A percentile compares a stretch with the other conserved stretches of the same genome.
These are phyloP conservation scores for Eristalinus aeneus DNA, from an alignment of 2,888 invertebrate genomes.

Conservation along the genomic window DNA sequence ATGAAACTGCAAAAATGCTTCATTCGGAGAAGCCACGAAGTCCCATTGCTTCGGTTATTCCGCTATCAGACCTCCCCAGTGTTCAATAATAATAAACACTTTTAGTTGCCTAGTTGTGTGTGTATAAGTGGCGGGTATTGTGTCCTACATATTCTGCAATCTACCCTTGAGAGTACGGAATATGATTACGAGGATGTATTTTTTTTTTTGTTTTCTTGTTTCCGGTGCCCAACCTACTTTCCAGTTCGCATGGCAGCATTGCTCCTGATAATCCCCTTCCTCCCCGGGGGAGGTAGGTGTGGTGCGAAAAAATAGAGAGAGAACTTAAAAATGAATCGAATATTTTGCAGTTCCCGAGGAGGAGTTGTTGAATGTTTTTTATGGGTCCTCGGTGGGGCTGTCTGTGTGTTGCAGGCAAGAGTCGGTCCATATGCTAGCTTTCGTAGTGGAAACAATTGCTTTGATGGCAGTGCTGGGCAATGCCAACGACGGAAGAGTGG, in stretches of 20 bases:
- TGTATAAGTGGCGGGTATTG: conserved; percentile 13
- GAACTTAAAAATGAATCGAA: conserved; percentile 64
- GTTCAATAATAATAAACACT: conserved; percentile 69
- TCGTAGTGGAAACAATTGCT: conserved; percentile 59
- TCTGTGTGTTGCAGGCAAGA: conserved; percentile 5
- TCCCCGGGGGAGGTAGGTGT: conserved; percentile 11
- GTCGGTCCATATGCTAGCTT: conserved; percentile 59
- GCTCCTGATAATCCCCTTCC: conserved; percentile 45
- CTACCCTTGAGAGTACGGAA: conserved; percentile 60
- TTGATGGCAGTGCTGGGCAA: conserved; percentile 36
- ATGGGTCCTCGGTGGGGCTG: conserved; percentile 49
- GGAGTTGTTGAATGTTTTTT: conserved; percentile 59
- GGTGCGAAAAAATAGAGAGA: conserved; percentile 2
- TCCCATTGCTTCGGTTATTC: not conserved
- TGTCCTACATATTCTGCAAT: conserved; percentile 68
- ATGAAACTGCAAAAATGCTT: conserved; percentile 59
- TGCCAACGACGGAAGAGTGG: conserved; percentile 1
- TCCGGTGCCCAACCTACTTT: conserved; percentile 48
- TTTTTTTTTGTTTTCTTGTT: conserved; percentile 36
- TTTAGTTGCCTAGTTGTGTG: conserved; percentile 49
- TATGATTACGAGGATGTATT: conserved; percentile 61
- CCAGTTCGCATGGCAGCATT: conserved; percentile 26
- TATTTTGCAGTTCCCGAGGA: conserved; percentile 46
- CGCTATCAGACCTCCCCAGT: conserved; percentile 1
- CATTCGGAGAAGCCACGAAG: conserved; percentile 55